Base-by-base conservation (phyloP, 2,888 invertebrate species). In the Nemurella pictetii region DNA sequence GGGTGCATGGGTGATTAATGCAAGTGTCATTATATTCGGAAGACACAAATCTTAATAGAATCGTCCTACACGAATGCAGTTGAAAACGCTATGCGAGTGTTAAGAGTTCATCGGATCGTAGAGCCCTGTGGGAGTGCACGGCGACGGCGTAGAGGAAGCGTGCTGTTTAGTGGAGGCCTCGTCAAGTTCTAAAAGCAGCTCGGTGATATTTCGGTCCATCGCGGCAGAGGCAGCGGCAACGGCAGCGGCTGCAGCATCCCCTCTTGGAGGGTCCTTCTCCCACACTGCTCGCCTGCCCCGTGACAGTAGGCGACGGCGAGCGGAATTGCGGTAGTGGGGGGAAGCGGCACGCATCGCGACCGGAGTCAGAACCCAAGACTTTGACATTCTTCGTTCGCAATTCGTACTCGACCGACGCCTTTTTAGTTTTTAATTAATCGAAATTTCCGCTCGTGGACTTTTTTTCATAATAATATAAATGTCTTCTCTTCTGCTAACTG, bases 321-420 rank as follows among this genome's bases (percentile, higher is more conserved):
- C 84, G 29, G 83, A 80, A 74, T 30, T 83, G 83, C 35, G 81
- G 55, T 15, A 9, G 82, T 1, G 82, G 82, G 35, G 74, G 83
- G 82, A 74, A 83, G 35, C n/a, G n/a, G n/a, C 80, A 36, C 83
- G 2, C 83, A 55, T 29, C 81, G 84, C 85, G 78, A 32, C 83
- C 84, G 84, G 84, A 84, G 83, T 80, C 82, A 80, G 82, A 85
- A 83, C 82, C 82, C 84, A 72, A 28, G 82, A 82, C 82, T 72
- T 29, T 87, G 89, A 92, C 94, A 95, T 95, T 95, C 95, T 95
- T 95, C 95, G 95, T 95, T 95, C 94, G 94, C 95, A 94, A 95
- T 95, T 95, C 95, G 95, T 95, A 95, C 95, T 95, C 96, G 96
- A 96, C 95, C 96, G 96, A 96, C 96, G 96, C 96, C 96, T 96